These are phyloP conservation scores for Lycaena phlaeas DNA, from an alignment of 2,888 invertebrate genomes.

Conservation along the genomic window DNA sequence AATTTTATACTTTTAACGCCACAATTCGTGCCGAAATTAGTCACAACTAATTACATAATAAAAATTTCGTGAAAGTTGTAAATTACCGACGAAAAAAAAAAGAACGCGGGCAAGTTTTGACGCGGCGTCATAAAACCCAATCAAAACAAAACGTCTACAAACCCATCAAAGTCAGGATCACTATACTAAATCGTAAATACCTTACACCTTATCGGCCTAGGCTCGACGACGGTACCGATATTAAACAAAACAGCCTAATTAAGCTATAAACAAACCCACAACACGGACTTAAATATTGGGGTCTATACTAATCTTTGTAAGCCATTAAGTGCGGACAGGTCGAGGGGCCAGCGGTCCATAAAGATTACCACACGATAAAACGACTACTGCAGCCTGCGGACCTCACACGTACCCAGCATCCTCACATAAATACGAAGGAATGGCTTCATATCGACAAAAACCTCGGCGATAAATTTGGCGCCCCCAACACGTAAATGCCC, in stretches of 20 bases:
- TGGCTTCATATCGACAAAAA: conserved; percentile 69
- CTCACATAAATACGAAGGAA: conserved; percentile 62
- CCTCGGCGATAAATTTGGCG: conserved; percentile 72
- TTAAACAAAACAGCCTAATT: conserved; percentile 71
- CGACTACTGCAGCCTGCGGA: conserved; percentile 59
- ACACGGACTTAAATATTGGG: conserved; percentile 57
- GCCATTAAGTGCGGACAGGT: conserved; percentile 69
- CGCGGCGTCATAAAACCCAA: conserved; percentile 33
- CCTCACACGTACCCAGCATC: conserved; percentile 59
- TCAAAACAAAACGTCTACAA: conserved; percentile 47
- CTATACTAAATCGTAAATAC: conserved; percentile 65
- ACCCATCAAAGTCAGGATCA: conserved; percentile 31
- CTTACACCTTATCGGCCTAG: conserved; percentile 66
- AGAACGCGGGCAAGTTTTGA: conserved; percentile 11
- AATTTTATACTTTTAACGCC: background rate
- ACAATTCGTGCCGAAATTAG: background rate
- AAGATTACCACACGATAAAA: conserved; percentile 69
- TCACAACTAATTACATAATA: conserved; percentile 3
- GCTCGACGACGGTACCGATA: conserved; percentile 48
- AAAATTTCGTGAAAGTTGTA: conserved; percentile 8
- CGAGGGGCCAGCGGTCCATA: conserved; percentile 62
- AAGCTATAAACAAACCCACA: conserved; percentile 71
- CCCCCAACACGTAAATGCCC: conserved; percentile 68
- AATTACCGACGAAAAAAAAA: conserved; percentile 8
- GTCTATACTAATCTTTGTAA: conserved; percentile 53